phyloP scores from a whole-genome alignment of 35 echinoderm and acorn worm genomes.

The Lytechinus variegatus region DNA sequence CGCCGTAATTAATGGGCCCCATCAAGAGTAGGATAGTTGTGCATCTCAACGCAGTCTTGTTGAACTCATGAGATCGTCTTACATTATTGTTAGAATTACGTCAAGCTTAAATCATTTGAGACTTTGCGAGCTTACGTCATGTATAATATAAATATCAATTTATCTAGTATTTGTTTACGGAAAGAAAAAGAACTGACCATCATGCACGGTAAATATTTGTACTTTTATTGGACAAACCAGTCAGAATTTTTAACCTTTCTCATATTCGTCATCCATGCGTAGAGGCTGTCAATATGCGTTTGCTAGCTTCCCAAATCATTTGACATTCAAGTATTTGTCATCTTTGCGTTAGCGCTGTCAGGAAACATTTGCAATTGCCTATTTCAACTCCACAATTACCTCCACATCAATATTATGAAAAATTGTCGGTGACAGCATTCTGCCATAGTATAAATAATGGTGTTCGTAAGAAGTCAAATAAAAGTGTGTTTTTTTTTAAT shows the following conservation, averaged over 20 bases:
- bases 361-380: neutral
- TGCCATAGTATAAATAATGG: neutral
- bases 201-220: neutral
- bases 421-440: neutral
- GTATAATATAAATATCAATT: neutral
- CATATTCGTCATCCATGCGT: neutral
- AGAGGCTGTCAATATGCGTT: neutral
- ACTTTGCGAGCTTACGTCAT: neutral
- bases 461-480: neutral
- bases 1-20: neutral
- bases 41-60: neutral
- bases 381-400: neutral
- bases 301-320: neutral
- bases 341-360: neutral
- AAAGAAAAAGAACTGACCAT: neutral
- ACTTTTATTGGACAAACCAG: neutral
- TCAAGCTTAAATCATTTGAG: no score
- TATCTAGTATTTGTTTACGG: neutral
- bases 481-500: neutral
- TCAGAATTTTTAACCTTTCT: neutral
- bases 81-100: neutral
- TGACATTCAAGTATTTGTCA: neutral
- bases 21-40: neutral
- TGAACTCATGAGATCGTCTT: neutral
- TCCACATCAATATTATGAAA: neutral